phyloP scores from a whole-genome alignment of 2,888 invertebrate species.

The Margaritifera margaritifera region DNA sequence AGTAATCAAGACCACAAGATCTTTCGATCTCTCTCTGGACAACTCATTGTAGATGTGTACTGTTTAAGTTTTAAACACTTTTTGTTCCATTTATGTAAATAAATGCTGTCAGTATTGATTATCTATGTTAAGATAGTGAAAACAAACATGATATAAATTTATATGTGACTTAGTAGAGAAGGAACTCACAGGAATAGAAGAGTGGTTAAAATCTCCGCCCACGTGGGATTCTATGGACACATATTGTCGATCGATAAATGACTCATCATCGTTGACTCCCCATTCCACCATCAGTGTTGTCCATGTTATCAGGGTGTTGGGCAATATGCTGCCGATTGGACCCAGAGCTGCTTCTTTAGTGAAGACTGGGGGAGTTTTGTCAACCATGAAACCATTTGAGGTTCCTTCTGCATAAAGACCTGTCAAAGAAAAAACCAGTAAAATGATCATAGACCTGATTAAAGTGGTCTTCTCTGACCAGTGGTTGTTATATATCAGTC shows the following conservation, averaged over 20 bases:
- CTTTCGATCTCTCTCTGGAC: too few species aligned
- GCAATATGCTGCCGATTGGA: slow-evolving; percentile 12
- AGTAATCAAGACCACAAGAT: too few species aligned
- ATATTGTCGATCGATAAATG: slow-evolving; percentile 24
- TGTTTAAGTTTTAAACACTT: too few species aligned
- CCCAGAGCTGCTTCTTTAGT: slow-evolving; percentile 7
- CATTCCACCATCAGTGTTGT: slow-evolving; percentile 17
- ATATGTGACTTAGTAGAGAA: background rate
- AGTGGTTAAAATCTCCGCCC: slow-evolving; percentile 19
- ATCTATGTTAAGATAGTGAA: too few species aligned
- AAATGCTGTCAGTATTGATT: too few species aligned
- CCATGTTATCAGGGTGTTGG: slow-evolving; percentile 13
- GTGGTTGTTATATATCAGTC: too few species aligned
- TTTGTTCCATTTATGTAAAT: too few species aligned
- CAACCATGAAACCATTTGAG: slow-evolving; percentile 45
- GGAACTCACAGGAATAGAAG: slow-evolving; percentile 16
- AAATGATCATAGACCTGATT: slow-evolving; percentile 7
- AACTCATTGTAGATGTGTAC: too few species aligned
- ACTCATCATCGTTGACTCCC: slow-evolving; percentile 19
- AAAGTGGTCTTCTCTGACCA: background rate
- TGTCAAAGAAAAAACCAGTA: background rate
- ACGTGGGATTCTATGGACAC: slow-evolving; percentile 23
- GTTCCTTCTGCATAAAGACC: slow-evolving; percentile 25
- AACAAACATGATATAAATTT: background rate
- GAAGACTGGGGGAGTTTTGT: slow-evolving; percentile 31